These are phyloP conservation scores for Heliornis fulica DNA, from an alignment of 2,113 vertebrate species.

Conservation along the genomic window DNA sequence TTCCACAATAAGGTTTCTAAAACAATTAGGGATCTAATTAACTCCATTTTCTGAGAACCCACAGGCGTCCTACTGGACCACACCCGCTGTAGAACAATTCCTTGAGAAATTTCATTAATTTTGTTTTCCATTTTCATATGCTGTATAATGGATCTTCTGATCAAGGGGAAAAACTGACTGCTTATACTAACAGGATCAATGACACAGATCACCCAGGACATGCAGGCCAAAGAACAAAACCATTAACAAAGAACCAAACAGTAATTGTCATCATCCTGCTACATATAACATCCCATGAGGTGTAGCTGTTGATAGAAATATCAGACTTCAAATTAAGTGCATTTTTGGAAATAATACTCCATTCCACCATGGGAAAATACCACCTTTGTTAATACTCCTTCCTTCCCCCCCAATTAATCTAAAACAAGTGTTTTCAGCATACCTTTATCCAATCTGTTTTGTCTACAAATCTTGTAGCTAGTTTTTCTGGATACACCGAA, in stretches of 20 bases:
- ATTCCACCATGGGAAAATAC: not conserved
- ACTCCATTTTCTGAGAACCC: not conserved
- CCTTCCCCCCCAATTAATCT: not conserved
- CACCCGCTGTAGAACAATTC: not conserved
- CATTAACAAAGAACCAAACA: not conserved
- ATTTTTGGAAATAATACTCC: not conserved
- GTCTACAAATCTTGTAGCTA: slow-evolving; percentile 86
- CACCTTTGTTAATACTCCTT: not conserved
- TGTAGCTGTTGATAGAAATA: not conserved
- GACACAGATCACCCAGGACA: not conserved
- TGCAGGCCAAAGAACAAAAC: not conserved
- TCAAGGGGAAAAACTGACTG: not conserved
- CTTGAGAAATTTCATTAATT: not conserved
- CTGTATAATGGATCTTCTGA: not conserved
- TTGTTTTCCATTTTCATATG: not conserved
- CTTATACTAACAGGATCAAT: not conserved
- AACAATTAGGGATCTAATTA: not conserved
- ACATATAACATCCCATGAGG: not conserved
- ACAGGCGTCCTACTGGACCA: not conserved
- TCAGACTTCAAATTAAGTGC: not conserved
- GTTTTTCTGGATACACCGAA: slow-evolving; percentile 91
- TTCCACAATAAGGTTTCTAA: not conserved
- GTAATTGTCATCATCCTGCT: not conserved
- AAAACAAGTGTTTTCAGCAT: not conserved
- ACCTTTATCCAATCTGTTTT: slow-evolving; percentile 99